These are phyloP conservation scores for Macroramphosus scolopax DNA, from an alignment of 2,797 vertebrate species.

Conservation along the genomic window DNA sequence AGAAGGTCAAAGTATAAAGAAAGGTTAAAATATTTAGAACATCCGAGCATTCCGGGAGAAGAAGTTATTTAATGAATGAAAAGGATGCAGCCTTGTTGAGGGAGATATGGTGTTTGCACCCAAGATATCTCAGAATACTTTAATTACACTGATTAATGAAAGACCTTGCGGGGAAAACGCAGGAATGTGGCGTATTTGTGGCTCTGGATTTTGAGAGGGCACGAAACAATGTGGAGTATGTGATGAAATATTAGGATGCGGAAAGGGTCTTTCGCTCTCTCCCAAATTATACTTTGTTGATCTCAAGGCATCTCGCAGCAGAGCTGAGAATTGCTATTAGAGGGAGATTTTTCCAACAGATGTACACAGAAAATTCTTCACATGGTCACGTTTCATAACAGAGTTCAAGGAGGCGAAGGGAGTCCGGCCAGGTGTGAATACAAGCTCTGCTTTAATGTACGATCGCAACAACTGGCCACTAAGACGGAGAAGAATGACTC, in stretches of 20 bases:
- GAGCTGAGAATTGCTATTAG: slow-evolving; percentile 7
- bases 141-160: slow-evolving; percentile 59
- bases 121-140: slow-evolving; percentile 31
- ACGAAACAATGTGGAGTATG: slow-evolving; percentile 18
- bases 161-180: slow-evolving; percentile 13
- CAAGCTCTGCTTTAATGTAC: slow-evolving; percentile 8
- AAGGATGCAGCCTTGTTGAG: slow-evolving; percentile 31
- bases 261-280: slow-evolving; percentile 19
- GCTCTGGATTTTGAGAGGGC: not conserved
- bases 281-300: slow-evolving; percentile 1
- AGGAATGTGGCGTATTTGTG: slow-evolving; percentile 16
- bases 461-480: slow-evolving; percentile 24
- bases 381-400: not conserved
- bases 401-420: slow-evolving; percentile 2
- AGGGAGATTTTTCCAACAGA: slow-evolving; percentile 7
- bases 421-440: slow-evolving; percentile 9
- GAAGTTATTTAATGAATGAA: slow-evolving; percentile 15
- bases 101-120: slow-evolving; percentile 21
- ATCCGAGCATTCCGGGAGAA: not conserved
- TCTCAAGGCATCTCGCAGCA: too few relatives aligned
- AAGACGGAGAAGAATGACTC: slow-evolving; percentile 28
- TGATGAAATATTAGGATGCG: slow-evolving; percentile 14
- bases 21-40: slow-evolving; percentile 15
- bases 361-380: not conserved
- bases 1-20: not conserved